Evolutionary conservation across 2,113 vertebrate genomes (phyloP), one percentile per base, ranked within the genome.

Genomic region (Scytalopus superciliaris): DNA sequence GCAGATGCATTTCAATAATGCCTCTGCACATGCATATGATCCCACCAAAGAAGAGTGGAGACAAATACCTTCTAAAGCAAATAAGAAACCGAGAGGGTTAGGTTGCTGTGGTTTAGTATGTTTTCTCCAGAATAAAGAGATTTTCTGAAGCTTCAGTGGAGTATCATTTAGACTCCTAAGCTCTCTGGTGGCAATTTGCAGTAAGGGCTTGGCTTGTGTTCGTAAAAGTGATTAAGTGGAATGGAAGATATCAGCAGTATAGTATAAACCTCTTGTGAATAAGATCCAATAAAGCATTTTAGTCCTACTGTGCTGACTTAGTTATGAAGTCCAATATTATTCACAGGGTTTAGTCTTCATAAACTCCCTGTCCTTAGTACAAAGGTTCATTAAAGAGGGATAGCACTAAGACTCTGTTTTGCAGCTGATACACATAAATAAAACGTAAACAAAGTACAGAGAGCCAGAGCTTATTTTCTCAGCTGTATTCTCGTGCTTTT

Each of bases 121-220:
- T 76, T 91, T 94, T 77, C 82, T 93, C n/a, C 44, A 78, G 72
- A 93, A 77, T 67, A 91, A 94, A 94, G 81, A 87, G 75, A 86
- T 75, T 90, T 96, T 93, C 84, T 91, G 82, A 95, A 87, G 84
- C 70, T 80, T 67, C n/a, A 60, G 45, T 31, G 67, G 90, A 92
- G 72, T 69, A 77, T 80, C 53, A 21, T 84, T 87, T 94, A 85
- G 63, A 72, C 68, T 90, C n/a, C 72, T 88, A 88, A 95, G 52
- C 75, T 94, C 84, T 83, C 87, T 63, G 75, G 67, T 90, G 79
- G 79, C 78, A 90, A 35, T 84, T 84, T 94, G 79, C 66, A 88
- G 83, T 40, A 81, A 66, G 76, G 68, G 25, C 60, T 95, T 31
- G 19, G 80, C 80, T 90, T 28, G 9, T 52, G 50, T 79, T 91